Percentiles rank a stretch among this genome's conserved stretches.
phyloP scores from a whole-genome alignment of 2,113 vertebrate genomes.

The Origma solitaria region DNA sequence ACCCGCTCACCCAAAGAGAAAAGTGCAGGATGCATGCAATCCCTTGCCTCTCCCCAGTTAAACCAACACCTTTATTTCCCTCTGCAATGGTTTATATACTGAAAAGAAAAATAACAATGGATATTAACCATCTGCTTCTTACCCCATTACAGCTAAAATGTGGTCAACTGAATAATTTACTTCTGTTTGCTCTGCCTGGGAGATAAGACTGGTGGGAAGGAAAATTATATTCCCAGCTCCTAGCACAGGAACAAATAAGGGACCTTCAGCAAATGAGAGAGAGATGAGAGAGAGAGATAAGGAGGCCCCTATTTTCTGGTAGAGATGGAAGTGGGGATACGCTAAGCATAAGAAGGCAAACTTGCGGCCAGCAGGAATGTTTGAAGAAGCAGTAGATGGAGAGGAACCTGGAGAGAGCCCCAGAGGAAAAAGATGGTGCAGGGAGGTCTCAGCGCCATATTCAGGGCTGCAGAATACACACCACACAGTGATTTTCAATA shows the following conservation, averaged over 20 bases:
- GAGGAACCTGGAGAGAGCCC: neutral
- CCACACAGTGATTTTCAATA: neutral
- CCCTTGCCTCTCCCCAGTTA: neutral
- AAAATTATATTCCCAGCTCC: neutral
- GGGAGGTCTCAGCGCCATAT: neutral
- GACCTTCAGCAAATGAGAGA: neutral
- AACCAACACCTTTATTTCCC: neutral
- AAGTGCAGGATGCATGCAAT: neutral
- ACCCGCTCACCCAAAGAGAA: neutral
- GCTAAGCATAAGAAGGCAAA: neutral
- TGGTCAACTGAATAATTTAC: conserved; percentile 5
- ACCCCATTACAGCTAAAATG: neutral
- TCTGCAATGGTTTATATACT: neutral
- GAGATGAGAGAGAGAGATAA: neutral
- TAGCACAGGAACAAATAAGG: neutral
- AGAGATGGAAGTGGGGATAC: neutral
- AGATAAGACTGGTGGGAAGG: neutral
- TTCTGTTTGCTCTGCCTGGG: neutral
- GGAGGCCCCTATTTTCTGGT: neutral
- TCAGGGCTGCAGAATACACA: neutral
- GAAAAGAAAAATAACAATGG: neutral
- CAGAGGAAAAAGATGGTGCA: neutral
- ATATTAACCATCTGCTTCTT: conserved; percentile 32
- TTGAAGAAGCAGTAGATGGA: neutral
- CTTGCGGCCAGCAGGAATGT: neutral